phyloP scores from a whole-genome alignment of 2,113 vertebrate species.

The Syngnathus typhle region DNA sequence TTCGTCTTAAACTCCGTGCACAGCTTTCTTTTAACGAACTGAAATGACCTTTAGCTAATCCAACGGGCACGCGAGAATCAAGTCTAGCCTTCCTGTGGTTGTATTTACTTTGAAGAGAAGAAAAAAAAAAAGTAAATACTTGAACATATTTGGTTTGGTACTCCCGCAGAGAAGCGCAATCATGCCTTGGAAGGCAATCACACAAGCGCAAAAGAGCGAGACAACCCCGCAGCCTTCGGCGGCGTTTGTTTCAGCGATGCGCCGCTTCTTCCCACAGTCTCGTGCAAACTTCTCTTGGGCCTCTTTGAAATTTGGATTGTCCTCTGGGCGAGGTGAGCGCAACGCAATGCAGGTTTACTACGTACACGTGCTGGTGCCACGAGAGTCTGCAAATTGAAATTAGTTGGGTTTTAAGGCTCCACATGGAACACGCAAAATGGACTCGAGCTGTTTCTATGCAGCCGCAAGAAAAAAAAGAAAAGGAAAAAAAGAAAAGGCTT shows the following conservation, averaged over 20 bases:
- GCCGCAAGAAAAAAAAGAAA: too few relatives aligned
- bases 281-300: neutral
- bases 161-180: conserved; percentile 1
- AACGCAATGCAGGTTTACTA: conserved; percentile 5
- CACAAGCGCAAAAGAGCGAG: conserved; percentile 24
- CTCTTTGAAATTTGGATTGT: conserved; percentile 19
- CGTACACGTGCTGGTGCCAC: neutral
- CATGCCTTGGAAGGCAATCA: conserved; percentile 18
- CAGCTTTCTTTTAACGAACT: conserved; percentile 13
- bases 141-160: neutral
- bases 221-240: conserved; percentile 18
- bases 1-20: conserved; percentile 2
- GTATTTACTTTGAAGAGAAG: conserved; percentile 8
- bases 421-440: too few relatives aligned
- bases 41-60: neutral
- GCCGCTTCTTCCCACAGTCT: conserved; percentile 35
- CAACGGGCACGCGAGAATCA: conserved; percentile 8
- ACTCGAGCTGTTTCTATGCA: too few relatives aligned
- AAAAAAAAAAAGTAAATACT: conserved; percentile 14
- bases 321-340: conserved; percentile 13
- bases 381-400: too few relatives aligned
- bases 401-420: too few relatives aligned
- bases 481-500: too few relatives aligned
- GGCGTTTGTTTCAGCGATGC: conserved; percentile 35
- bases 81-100: conserved; percentile 23